Evolutionary conservation across 2,888 invertebrate genomes (phyloP).

Genomic region (Drosophila emarginata): DNA sequence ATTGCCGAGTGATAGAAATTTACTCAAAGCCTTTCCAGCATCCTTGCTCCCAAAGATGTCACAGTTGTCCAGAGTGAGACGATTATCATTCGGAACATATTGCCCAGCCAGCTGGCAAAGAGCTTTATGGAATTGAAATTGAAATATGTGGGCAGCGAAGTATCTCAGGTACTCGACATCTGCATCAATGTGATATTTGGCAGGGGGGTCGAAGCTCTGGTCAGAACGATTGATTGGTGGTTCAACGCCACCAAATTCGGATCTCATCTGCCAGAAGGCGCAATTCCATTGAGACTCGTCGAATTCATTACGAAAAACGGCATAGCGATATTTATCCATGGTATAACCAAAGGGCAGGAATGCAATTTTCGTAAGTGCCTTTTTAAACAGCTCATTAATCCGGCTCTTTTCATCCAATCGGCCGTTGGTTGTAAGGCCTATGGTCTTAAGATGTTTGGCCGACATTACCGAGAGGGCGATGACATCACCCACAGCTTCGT

Average conservation of each 20-base stretch:
- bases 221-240: constrained; percentile 86
- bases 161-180: constrained; percentile 88
- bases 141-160: constrained; percentile 90
- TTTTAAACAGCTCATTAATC: constrained; percentile 86
- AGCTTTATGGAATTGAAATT: constrained; percentile 90
- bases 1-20: constrained; percentile 87
- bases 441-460: constrained; percentile 87
- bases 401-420: constrained; percentile 86
- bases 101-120: constrained; percentile 90
- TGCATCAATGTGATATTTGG: constrained; percentile 89
- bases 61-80: constrained; percentile 85
- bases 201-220: constrained; percentile 89
- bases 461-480: constrained; percentile 88
- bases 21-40: constrained; percentile 89
- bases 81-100: constrained; percentile 84
- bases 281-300: constrained; percentile 85
- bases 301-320: constrained; percentile 86
- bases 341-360: constrained; percentile 88
- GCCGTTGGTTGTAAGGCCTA: constrained; percentile 85
- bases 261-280: constrained; percentile 87
- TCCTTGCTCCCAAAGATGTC: constrained; percentile 92
- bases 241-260: constrained; percentile 86
- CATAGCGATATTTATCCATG: constrained; percentile 88
- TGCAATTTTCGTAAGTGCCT: constrained; percentile 85
- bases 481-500: constrained; percentile 89